phyloP scores from a whole-genome alignment of 2,888 invertebrate species.

The Rotaria sp. region DNA sequence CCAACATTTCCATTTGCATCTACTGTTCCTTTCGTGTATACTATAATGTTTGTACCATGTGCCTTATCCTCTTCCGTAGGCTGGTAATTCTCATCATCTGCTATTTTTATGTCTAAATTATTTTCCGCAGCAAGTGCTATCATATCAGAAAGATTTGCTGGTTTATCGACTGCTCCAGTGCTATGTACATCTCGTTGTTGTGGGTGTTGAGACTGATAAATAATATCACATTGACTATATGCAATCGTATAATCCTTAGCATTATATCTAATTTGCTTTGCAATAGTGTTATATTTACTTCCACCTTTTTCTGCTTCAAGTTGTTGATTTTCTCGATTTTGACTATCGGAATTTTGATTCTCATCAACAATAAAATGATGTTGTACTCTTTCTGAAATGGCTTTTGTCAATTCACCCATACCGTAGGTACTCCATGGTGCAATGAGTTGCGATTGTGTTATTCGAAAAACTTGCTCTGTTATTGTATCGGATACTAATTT shows the following conservation, averaged over 20 bases:
- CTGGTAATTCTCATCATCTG: too few relatives aligned
- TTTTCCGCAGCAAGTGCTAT: too few relatives aligned
- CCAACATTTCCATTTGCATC: too few relatives aligned
- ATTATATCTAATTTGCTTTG: constrained; percentile 26
- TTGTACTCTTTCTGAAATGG: constrained; percentile 1
- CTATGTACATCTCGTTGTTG: not conserved
- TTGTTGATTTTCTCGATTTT: constrained; percentile 12
- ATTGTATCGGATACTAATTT: constrained; percentile 30
- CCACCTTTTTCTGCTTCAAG: constrained; percentile 23
- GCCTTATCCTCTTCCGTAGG: too few relatives aligned
- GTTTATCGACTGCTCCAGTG: not conserved
- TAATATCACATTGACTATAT: constrained; percentile 1
- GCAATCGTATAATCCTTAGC: constrained; percentile 12
- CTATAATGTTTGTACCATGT: too few relatives aligned
- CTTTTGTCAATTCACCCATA: not conserved
- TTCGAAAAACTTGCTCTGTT: constrained; percentile 14
- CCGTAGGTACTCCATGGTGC: constrained; percentile 29
- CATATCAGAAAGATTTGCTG: too few relatives aligned
- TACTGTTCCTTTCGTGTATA: too few relatives aligned
- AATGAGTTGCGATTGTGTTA: not conserved
- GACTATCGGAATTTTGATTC: constrained; percentile 29
- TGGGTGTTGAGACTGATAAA: not conserved
- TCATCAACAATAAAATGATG: constrained; percentile 18
- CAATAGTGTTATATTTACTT: not conserved
- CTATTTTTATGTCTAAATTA: too few relatives aligned